A percentile compares a stretch with the other conserved stretches of the same genome.
Evolutionary conservation across 2,888 invertebrate species (phyloP).

Genomic region (Orthosia cruda): DNA sequence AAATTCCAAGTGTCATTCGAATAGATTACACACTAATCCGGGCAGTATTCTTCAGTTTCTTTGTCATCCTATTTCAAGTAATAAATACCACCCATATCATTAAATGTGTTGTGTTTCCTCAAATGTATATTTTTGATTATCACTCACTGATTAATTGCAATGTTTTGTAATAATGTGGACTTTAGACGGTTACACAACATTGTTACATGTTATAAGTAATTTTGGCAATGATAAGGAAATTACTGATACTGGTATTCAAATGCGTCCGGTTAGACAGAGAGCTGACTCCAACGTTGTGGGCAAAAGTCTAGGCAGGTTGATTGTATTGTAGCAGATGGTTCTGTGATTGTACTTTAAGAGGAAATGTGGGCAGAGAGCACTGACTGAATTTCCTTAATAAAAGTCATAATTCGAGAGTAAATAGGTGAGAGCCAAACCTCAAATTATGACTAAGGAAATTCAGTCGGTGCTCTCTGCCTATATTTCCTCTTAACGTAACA

Average conservation of each 20-base stretch:
- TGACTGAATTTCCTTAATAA: too few species aligned
- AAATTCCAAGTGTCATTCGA: background rate
- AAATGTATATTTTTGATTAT: constrained; percentile 19
- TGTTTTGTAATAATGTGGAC: constrained; percentile 21
- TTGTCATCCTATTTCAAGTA: constrained; percentile 24
- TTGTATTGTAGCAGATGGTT: too few species aligned
- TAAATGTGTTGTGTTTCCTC: constrained; percentile 12
- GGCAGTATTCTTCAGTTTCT: background rate
- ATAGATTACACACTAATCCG: constrained; percentile 19
- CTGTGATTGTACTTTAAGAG: too few species aligned
- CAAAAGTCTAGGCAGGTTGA: too few species aligned
- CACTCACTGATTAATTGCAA: background rate
- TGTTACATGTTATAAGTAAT: background rate
- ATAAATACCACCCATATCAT: constrained; percentile 1
- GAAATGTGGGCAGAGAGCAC: too few species aligned
- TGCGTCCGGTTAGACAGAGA: background rate
- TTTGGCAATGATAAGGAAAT: background rate
- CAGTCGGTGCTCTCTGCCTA: too few species aligned
- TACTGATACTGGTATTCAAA: background rate
- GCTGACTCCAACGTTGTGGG: too few species aligned
- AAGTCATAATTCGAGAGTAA: too few species aligned
- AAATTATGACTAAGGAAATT: too few species aligned
- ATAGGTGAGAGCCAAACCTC: too few species aligned
- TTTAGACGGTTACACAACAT: constrained; percentile 28
- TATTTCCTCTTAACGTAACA: too few species aligned